Percentiles rank a stretch among this genome's conserved stretches.
These are phyloP conservation scores for Carassius gibelio DNA, from an alignment of 2,113 vertebrate genomes.

Conservation along the genomic window DNA sequence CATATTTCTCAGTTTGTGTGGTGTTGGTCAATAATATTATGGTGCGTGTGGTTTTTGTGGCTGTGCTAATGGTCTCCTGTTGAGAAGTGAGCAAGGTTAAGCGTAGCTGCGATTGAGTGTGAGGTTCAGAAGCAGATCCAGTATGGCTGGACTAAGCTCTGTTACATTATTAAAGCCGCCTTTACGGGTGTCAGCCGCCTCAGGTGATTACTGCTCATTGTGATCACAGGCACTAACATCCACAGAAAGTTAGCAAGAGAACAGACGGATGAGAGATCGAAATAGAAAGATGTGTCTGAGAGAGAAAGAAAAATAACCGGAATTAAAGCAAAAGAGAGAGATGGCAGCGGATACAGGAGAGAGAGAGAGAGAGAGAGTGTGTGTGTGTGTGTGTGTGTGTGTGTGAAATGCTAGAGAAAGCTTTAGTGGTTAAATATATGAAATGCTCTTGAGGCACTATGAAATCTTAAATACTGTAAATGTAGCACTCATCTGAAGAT, in stretches of 20 bases:
- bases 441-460: not conserved
- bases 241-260: slow-evolving; percentile 19
- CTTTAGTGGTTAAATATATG: not conserved
- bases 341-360: not conserved
- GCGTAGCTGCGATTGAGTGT: slow-evolving; percentile 32
- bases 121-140: slow-evolving; percentile 45
- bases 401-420: not conserved
- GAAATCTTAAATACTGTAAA: not conserved
- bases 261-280: not conserved
- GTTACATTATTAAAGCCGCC: slow-evolving; percentile 64
- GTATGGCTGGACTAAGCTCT: slow-evolving; percentile 67
- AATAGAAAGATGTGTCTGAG: not conserved
- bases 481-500: not conserved
- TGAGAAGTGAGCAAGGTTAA: slow-evolving; percentile 64
- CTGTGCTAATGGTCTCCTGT: slow-evolving; percentile 40
- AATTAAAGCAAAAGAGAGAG: not conserved
- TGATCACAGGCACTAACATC: slow-evolving; percentile 45
- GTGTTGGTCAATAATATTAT: slow-evolving; percentile 30
- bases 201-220: slow-evolving; percentile 52
- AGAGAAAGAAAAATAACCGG: not conserved
- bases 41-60: not conserved
- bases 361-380: no score
- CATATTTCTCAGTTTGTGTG: slow-evolving; percentile 5
- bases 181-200: slow-evolving; percentile 48
- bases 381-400: no score